Evolutionary conservation across 1,140 invertebrate species (phyloP), one percentile per base, ranked within the genome.

Genomic region (Neotoxoptera formosana): DNA sequence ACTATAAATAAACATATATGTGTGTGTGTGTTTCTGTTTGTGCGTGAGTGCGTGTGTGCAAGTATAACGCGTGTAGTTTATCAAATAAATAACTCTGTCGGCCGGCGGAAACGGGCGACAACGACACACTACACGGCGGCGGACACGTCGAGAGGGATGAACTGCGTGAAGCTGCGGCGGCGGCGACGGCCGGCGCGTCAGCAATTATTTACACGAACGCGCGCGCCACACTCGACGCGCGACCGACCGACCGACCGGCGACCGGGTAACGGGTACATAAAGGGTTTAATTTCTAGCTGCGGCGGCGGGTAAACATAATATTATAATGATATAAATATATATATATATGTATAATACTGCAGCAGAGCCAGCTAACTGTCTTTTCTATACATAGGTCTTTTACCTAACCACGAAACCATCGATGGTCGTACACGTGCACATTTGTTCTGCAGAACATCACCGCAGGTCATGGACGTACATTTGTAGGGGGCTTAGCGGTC

Each of bases 71-170:
- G 36, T 25, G 48, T 89, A 51, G 88, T 89, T 89, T 89, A 89
- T 89, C 88, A 89, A 89, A 89, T 89, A 89, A 89, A 89, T 89
- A 89, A 89, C 51, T 89, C 53, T 89, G 88, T 34, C 34, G 51
- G 9, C 51, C 88, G 34, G 20, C 88, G 88, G 88, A 89, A 89
- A 56, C 34, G 88, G 51, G 88, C 9, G 88, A 89, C 88, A 53
- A 89, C 88, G 34, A 34, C 30, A 53, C 88, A 48, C n/a, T 48
- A 34, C 87, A 51, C 30, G 87, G 30, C 23, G 76, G n/a, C 6
- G 36, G 81, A 83, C 81, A 45, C 30, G 84, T 21, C n/a, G 47
- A 25, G 84, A 47, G 41, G 47, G 51, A 21, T 23, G 87, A 53
- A 41, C 41, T 41, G 41, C 41, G 4, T 41, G 4, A 41, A 56